Percentiles rank a stretch among this genome's conserved stretches.
phyloP scores from a whole-genome alignment of 2,113 vertebrate species.

The Rhizomys pruinosus region DNA sequence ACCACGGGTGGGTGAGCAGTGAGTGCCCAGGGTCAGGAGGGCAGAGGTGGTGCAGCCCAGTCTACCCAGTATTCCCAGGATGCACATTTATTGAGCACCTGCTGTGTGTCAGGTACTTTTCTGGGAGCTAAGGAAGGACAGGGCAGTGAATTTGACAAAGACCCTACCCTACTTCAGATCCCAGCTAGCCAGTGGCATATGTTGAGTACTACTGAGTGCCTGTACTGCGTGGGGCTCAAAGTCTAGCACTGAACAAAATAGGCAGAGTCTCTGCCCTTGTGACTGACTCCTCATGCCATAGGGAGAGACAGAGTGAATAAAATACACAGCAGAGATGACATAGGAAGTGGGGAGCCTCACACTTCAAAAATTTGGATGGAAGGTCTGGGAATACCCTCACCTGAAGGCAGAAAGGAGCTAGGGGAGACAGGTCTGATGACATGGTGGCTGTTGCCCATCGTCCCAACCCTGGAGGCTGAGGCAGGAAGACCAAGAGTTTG shows the following conservation, averaged over 20 bases:
- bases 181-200: not conserved
- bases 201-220: not conserved
- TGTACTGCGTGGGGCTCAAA: not conserved
- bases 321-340: no score
- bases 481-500: not conserved
- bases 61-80: not conserved
- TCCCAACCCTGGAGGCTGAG: not conserved
- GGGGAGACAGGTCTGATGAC: no score
- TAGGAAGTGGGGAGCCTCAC: not conserved
- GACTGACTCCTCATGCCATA: not conserved
- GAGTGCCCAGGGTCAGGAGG: not conserved
- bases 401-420: no score
- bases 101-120: not conserved
- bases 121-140: not conserved
- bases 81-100: not conserved
- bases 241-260: not conserved
- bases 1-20: conserved; percentile 95
- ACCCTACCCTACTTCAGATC: no score
- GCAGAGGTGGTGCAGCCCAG: not conserved
- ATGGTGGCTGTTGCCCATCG: not conserved
- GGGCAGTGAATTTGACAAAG: not conserved
- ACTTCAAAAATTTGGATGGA: no score
- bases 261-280: not conserved
- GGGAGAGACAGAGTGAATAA: not conserved
- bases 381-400: no score